Base-by-base conservation (phyloP, 1,140 invertebrate species). In the Diabrotica virgifera region DNA sequence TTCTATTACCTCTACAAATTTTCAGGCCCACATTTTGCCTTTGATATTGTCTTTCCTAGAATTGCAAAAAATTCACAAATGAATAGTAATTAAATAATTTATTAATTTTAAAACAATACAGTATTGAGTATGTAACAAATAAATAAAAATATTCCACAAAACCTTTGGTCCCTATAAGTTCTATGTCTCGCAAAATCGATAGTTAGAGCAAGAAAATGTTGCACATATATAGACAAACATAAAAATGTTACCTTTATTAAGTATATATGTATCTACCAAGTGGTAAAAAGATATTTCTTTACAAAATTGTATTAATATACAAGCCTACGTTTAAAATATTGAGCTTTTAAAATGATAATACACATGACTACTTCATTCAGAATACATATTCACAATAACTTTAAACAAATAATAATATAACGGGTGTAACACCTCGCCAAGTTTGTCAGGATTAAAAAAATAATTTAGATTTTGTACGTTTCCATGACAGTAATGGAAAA, bases 141-240 rank as follows among this genome's bases (percentile, higher is more conserved):
- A 77, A 76, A 75, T 75, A 77, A 73, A 72, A 71, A 68, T 75
- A 73, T 70, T 76, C 74, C 74, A 69, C 66, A 71, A 70, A 71
- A 76, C 73, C 76, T 77, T 77, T 76, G 74, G 76, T 77, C 74
- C 76, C 76, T 76, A 72, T 67, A 62, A 24, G 46, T 38, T 54
- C 38, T 38, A 13, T 52, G 52, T 62, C 60, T 62, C 38, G 52
- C 52, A 54, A 40, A 54, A 36, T 54, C 11, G 35, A 53, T 12
- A 36, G 24, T 52, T 12, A 37, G 36, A 50, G 10, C 51, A 59
- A 59, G 11, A 59, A 50, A 40, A 9, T 10, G 35, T 36, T 13
- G 55, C 10, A n/a, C 8, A n/a, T 11, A n/a, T 57, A 57, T 24
- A 13, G 9, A 59, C 58, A 59, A 59, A 46, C 24, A 11, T 2